Evolutionary conservation across 2,113 vertebrate genomes (phyloP), one percentile per base, ranked within the genome.

Genomic region (Rhinolophus ferrumequinum): DNA sequence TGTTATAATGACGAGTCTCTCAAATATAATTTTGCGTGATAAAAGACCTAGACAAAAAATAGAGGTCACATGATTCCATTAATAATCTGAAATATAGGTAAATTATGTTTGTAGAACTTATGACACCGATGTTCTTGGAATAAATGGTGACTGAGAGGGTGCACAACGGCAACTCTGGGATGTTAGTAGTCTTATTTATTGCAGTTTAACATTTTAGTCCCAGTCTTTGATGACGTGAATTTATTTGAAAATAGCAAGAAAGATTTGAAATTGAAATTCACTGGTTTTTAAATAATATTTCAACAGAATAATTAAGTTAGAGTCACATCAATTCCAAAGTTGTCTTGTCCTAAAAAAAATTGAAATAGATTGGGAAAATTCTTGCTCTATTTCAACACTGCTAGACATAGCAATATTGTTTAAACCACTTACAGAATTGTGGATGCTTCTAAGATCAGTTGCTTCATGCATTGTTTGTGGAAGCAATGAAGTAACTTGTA

Each of bases 221-320:
- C 8, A 44, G 8, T 66, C 6, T 52, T 69, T 56, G 15, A 4
- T 35, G 3, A 35, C 2, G 30, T 72, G 4, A 44, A 64, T 82
- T 70, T 79, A 87, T 62, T 82, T 82, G 19, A 82, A 96, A 92
- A 81, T 69, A 38, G 8, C 2, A 86, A 58, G 66, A 47, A 82
- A 60, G 14, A 54, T 58, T 89, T 10, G 16, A 64, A 22, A 69
- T 26, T 30, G 24, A 12, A 56, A 58, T 82, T 70, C 9, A 28
- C 21, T 66, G 3, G 4, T n/a, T 56, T 26, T 60, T 44, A 82
- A 81, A 60, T 81, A 11, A 30, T 62, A 26, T 82, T 81, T 62
- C 44, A 3, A 8, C 30, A 18, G 33, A 79, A 56, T 94, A 22
- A 90, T 81, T 90, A 85, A 41, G 14, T 58, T 82, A 77, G 58